These are phyloP conservation scores for Equus quagga DNA, from an alignment of 2,113 vertebrate species.

Conservation along the genomic window DNA sequence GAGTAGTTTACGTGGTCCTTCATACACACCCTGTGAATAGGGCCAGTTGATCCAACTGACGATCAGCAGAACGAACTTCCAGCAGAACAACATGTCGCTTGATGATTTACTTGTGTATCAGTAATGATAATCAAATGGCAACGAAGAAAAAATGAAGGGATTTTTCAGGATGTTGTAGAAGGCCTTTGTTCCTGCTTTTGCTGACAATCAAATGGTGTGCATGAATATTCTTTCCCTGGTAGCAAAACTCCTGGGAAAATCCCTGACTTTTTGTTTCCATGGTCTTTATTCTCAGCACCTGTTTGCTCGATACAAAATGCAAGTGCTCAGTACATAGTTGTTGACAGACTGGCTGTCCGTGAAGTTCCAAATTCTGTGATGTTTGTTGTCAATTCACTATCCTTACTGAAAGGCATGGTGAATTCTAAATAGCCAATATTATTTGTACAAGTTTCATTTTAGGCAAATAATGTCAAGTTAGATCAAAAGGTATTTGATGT, in stretches of 20 bases:
- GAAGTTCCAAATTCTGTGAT: not conserved
- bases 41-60: no score
- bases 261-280: not conserved
- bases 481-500: not conserved
- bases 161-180: not conserved
- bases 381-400: not conserved
- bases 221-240: not conserved
- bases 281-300: not conserved
- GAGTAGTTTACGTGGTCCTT: not conserved
- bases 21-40: no score
- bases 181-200: not conserved
- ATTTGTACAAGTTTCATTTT: conserved; percentile 3
- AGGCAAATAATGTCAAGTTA: not conserved
- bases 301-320: not conserved
- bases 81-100: not conserved
- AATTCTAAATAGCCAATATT: not conserved
- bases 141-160: not conserved
- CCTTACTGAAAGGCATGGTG: not conserved
- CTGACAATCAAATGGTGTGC: not conserved
- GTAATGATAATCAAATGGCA: not conserved
- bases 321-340: not conserved
- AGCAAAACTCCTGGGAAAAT: not conserved
- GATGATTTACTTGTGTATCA: not conserved
- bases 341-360: not conserved
- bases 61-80: not conserved